Evolutionary conservation across 1,140 invertebrate species (phyloP), one percentile per base, ranked within the genome.

Genomic region (Eumaeus atala): DNA sequence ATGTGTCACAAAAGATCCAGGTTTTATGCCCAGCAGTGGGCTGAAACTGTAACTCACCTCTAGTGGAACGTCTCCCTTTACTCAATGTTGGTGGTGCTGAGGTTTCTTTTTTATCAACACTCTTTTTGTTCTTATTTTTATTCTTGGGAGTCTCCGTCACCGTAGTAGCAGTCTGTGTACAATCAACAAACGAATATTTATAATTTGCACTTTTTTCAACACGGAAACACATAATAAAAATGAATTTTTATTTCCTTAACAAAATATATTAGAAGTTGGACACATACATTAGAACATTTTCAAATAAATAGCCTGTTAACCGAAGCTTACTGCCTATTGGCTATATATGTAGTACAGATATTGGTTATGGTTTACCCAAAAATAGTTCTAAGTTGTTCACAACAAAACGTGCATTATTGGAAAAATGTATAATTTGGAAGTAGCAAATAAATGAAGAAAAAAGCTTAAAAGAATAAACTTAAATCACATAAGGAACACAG

Each of bases 101-200:
- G 1, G 63, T 37, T 65, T 67, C 38, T 64, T 44, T 47, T 70
- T 71, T 9, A 61, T 28, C 28, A 62, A 51, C 12, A 62, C 59
- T 9, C 54, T 62, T 37, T 70, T 70, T 10, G 60, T 52, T 53
- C 68, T 44, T 44, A 44, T 44, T 44, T 14, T 44, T 44, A 44
- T 44, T 44, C 40, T 44, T 72, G 12, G 66, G 51, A 57, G 82
- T 84, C 44, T 84, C 79, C 35, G 69, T 67, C 35, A 84, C 69
- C 28, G 79, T 76, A 3, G 81, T 83, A 1, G 81, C 81, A 11
- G 81, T 85, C 81, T 85, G 77, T 56, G 44, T 59, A 61, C 40
- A 14, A 44, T 28, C 3, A 37, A 14, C 40, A 44, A 14, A 44
- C 12, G 16, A 16, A 9, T 9, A 16, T 44, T 44, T 37, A 37